Base-by-base conservation (phyloP, 2,888 invertebrate genomes). In the Apoderus coryli region DNA sequence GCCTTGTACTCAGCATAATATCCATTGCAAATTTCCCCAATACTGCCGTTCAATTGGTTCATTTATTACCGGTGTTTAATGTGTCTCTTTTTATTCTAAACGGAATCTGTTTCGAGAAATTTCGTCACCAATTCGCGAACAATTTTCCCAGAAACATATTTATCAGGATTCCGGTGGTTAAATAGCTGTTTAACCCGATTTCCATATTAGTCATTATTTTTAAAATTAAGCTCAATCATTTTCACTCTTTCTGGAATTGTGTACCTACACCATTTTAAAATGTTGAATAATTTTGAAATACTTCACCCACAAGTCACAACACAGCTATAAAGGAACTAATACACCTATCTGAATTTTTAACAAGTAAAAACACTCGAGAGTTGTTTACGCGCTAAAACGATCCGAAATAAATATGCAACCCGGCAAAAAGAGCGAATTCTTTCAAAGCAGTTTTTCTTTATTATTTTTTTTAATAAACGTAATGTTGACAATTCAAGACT, bases 21-120 rank as follows among this genome's bases (percentile, higher is more conserved):
- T 41, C 31, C 14, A 24, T 26, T 26, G 25, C 33, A 33, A 41
- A 26, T 16, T 41, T 37, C 23, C 41, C 33, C 28, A 38, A 38
- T 26, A 41, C 34, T 27, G 32, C 36, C 19, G 36, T 26, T 38
- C 27, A 10, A 31, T 15, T 13, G 31, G 35, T 33, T 40, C 36
- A 31, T 36, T 36, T 29, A 10, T 14, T 27, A 32, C 26, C 22
- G 27, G 10, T 29, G 24, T 32, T 29, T 31, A 22, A 25, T 25
- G 10, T 22, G 22, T 22, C 39, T 14, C 19, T 37, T 40, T 37
- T 38, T 37, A 33, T 40, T 40, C 9, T 16, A 11, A n/a, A 40
- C 37, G 9, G 39, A 40, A 4, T 31, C 34, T 10, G 33, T 38
- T 30, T 34, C 31, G n/a, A 14, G 29, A 30, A 40, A 40, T 23